A percentile compares a stretch with the other conserved stretches of the same genome.
Conservation (phyloP, 2,888 invertebrate species). For the Synanthedon andrenaeformis region DNA sequence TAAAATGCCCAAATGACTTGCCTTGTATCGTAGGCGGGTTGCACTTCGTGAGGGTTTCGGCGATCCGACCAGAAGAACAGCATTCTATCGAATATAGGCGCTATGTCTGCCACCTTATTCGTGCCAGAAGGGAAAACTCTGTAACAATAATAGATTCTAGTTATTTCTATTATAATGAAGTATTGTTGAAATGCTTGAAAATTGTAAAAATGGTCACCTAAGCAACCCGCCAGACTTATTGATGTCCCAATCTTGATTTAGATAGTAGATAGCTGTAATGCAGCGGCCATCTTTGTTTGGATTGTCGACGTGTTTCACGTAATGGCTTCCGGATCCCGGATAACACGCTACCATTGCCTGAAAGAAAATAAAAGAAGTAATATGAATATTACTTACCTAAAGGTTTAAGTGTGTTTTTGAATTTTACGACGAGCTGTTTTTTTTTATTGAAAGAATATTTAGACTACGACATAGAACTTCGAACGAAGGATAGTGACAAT, state of each 20-base stretch:
- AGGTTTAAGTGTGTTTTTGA: not conserved
- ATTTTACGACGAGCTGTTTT: no score
- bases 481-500: no score
- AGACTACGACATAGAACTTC: no score
- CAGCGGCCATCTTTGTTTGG: conserved; percentile 96
- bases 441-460: no score
- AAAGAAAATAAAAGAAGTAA: conserved; percentile 18
- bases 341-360: conserved; percentile 99
- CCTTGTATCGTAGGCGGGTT: conserved; percentile 87
- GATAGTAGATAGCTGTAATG: conserved; percentile 97
- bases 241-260: conserved; percentile 94
- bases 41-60: conserved; percentile 97
- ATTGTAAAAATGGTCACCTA: conserved; percentile 53
- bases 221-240: conserved; percentile 87
- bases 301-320: conserved; percentile 98
- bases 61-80: conserved; percentile 98
- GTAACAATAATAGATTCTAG: conserved; percentile 13
- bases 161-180: not conserved
- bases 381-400: not conserved
- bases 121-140: conserved; percentile 91
- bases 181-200: not conserved
- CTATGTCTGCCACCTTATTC: conserved; percentile 89
- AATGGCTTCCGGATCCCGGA: conserved; percentile 93
- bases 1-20: conserved; percentile 15
- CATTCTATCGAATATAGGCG: conserved; percentile 91